Conservation (phyloP, 2,797 vertebrate genomes). For the Scomberomorus guttatus region DNA sequence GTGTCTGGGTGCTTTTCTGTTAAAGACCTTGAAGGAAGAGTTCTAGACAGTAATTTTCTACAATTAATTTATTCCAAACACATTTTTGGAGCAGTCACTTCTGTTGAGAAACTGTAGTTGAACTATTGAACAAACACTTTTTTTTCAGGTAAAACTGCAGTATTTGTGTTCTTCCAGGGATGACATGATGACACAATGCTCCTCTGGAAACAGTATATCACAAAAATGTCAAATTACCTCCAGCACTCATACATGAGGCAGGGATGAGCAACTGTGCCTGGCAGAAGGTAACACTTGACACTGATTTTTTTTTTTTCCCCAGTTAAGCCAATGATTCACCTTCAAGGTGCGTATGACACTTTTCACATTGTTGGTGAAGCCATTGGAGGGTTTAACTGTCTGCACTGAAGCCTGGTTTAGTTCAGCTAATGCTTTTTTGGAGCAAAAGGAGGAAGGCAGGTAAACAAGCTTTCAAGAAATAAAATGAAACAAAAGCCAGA, state of each 20-base stretch:
- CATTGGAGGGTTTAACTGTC: background rate
- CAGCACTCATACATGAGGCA: background rate
- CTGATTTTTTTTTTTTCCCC: too few species aligned
- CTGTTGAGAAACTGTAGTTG: background rate
- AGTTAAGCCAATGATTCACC: background rate
- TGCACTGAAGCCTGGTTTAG: background rate
- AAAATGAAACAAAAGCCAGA: conserved; percentile 70
- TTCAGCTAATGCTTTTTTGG: conserved; percentile 34
- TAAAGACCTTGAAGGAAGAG: background rate
- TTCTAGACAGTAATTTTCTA: background rate
- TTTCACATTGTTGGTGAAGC: background rate
- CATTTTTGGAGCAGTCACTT: background rate
- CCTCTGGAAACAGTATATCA: background rate
- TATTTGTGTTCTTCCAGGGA: background rate
- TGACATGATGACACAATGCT: background rate
- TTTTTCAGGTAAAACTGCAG: background rate
- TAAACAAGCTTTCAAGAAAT: conserved; percentile 64
- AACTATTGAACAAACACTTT: background rate
- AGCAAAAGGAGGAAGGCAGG: conserved; percentile 33
- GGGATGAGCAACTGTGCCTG: background rate
- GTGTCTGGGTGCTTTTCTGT: conserved; percentile 1
- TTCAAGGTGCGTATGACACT: background rate
- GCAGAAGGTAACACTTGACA: background rate
- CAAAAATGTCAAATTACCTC: background rate
- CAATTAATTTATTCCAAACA: background rate